Conservation (phyloP, 1,140 invertebrate genomes). For the Pogonognathellus flavescens region DNA sequence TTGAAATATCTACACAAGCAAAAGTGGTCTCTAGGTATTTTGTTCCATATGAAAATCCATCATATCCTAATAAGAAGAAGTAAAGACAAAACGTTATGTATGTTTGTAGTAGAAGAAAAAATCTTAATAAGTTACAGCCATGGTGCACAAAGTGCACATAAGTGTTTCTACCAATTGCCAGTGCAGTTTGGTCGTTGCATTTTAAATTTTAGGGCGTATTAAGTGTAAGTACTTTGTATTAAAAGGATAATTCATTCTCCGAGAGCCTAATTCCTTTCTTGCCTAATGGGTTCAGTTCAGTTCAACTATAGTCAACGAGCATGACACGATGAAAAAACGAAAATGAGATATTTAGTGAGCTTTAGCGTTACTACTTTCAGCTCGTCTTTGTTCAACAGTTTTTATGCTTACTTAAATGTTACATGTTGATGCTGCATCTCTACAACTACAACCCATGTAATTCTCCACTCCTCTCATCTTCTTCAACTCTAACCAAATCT, state of each 20-base stretch:
- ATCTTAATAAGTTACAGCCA: too few species aligned
- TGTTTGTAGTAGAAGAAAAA: too few species aligned
- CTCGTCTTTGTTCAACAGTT: constrained; percentile 12
- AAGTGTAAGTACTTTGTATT: constrained; percentile 36
- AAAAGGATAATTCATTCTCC: constrained; percentile 32
- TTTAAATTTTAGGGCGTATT: constrained; percentile 39
- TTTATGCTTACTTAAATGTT: constrained; percentile 20
- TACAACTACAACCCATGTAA: too few species aligned
- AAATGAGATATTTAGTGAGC: constrained; percentile 32
- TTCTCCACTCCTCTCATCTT: too few species aligned
- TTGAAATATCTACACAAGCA: background rate
- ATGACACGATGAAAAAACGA: constrained; percentile 40
- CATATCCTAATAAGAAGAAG: too few species aligned
- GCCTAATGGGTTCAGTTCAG: constrained; percentile 35
- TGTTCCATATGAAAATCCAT: too few species aligned
- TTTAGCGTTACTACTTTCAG: constrained; percentile 32
- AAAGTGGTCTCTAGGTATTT: too few species aligned
- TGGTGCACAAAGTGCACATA: background rate
- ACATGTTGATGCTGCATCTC: background rate
- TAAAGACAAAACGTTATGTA: too few species aligned
- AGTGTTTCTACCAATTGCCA: background rate
- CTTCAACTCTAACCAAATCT: too few species aligned
- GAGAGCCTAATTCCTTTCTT: constrained; percentile 42
- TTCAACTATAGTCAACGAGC: constrained; percentile 31
- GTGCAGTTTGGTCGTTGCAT: constrained; percentile 1